Conservation (phyloP, 2,113 vertebrate genomes). For the Syngnathoides biaculeatus region DNA sequence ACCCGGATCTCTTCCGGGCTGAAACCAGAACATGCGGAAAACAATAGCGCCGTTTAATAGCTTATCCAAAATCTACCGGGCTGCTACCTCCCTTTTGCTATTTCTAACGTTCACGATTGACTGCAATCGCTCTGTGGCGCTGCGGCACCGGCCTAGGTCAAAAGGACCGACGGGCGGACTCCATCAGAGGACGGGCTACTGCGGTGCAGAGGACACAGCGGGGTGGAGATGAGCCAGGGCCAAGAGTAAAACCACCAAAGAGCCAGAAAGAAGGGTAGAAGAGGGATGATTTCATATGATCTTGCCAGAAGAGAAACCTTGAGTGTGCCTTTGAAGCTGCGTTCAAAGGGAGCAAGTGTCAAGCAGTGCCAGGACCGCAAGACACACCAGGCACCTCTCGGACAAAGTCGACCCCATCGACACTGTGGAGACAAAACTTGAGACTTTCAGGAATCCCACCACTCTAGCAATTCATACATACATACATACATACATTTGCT, state of each 20-base stretch:
- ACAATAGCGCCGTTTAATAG: constrained; percentile 1
- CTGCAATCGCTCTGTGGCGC: constrained; percentile 47
- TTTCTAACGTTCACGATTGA: constrained; percentile 28
- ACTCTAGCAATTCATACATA: constrained; percentile 44
- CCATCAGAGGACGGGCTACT: constrained; percentile 30
- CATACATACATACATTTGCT: too few relatives aligned
- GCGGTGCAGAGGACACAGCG: constrained; percentile 40
- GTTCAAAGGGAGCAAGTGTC: constrained; percentile 72
- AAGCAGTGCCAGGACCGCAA: constrained; percentile 59
- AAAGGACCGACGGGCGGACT: constrained; percentile 35
- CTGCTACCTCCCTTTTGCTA: constrained; percentile 17
- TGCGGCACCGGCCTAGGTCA: constrained; percentile 42
- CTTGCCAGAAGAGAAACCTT: constrained; percentile 61
- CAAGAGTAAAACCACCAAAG: constrained; percentile 37
- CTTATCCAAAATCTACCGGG: constrained; percentile 22
- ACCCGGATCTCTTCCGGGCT: neutral
- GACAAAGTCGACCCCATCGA: constrained; percentile 48
- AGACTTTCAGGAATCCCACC: constrained; percentile 27
- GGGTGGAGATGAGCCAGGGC: constrained; percentile 36
- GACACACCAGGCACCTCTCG: constrained; percentile 48
- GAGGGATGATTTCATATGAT: constrained; percentile 15
- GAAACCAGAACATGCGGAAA: constrained; percentile 12
- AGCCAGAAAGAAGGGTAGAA: constrained; percentile 35
- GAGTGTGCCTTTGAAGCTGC: constrained; percentile 68
- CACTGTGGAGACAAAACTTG: constrained; percentile 27